phyloP scores from a whole-genome alignment of 92 coral and sea anemone species.

The Palythoa grandiflora region DNA sequence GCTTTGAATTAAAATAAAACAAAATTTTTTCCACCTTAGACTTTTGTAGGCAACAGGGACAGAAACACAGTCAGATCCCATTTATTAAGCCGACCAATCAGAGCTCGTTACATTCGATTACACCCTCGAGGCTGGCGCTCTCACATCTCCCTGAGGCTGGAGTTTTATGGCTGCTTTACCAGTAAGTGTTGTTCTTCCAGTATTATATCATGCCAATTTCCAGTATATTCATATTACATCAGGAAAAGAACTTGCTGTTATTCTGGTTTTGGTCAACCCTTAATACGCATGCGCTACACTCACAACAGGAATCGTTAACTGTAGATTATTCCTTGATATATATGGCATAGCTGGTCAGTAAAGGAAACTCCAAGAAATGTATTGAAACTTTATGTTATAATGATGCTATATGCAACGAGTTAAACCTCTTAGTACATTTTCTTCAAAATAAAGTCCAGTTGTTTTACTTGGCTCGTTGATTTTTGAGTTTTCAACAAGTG shows the following conservation, averaged over 20 bases:
- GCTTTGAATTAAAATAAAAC: background rate
- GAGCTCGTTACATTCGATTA: constrained; percentile 67
- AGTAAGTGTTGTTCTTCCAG: constrained; percentile 38
- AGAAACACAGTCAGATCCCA: constrained; percentile 60
- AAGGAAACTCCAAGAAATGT: no score
- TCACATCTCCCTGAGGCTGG: constrained; percentile 65
- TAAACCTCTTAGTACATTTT: no score
- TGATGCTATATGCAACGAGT: no score
- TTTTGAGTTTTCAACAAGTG: no score
- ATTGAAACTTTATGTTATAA: no score
- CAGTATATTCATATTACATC: background rate
- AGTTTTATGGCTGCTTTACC: constrained; percentile 70
- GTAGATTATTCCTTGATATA: no score
- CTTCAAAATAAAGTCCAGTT: no score
- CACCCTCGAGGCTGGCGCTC: constrained; percentile 79
- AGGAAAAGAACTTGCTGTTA: background rate
- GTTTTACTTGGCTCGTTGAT: no score
- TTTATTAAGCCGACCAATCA: constrained; percentile 59
- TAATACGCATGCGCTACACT: no score
- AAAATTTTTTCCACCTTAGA: constrained; percentile 29
- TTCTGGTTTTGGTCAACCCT: no score
- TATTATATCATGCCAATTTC: background rate
- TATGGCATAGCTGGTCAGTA: no score
- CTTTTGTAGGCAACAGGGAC: constrained; percentile 70
- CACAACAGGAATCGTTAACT: no score